Evolutionary conservation across 2,888 invertebrate species (phyloP), one percentile per base, ranked within the genome.

Genomic region (Agonopterix heracliana): DNA sequence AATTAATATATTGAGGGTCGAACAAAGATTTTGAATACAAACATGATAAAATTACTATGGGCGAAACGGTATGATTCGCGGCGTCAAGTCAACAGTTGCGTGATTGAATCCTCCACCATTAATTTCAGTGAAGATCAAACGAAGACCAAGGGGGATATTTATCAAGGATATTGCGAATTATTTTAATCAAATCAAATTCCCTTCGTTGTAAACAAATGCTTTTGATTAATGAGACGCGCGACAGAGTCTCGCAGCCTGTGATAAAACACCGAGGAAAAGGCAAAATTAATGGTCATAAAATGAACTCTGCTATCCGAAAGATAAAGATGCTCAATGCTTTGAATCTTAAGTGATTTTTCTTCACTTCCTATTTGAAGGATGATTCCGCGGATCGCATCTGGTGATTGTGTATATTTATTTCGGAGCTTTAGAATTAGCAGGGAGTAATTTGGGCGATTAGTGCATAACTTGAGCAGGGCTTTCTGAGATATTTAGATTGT

Each of bases 181-280:
- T 88, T 88, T 87, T 88, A 88, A 88, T 88, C 87, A 88, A 88
- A 87, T 88, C 87, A 87, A 87, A 88, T 86, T 88, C 86, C 85
- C 86, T 86, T 81, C 86, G 81, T 86, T 88, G 87, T 88, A 88
- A 88, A 88, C 88, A 88, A 88, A 88, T 88, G 88, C 83, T 87
- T 87, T 87, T 88, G 88, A 88, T 88, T 88, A 88, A 88, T 88
- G 88, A 84, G 87, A 82, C 87, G 77, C 80, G 87, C 87, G 87
- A 87, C 88, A 85, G 86, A 85, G 83, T 72, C 74, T 77, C 83
- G 81, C 83, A 83, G 81, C 83, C 79, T 81, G 78, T 78, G 87
- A 88, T 88, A 88, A 88, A 87, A 85, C 85, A 85, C 83, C 83
- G 72, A 81, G 74, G 82, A 84, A 86, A 86, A 81, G 81, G 66